Evolutionary conservation across 2,797 vertebrate species (phyloP).

Genomic region (Cheirogaleus major): DNA sequence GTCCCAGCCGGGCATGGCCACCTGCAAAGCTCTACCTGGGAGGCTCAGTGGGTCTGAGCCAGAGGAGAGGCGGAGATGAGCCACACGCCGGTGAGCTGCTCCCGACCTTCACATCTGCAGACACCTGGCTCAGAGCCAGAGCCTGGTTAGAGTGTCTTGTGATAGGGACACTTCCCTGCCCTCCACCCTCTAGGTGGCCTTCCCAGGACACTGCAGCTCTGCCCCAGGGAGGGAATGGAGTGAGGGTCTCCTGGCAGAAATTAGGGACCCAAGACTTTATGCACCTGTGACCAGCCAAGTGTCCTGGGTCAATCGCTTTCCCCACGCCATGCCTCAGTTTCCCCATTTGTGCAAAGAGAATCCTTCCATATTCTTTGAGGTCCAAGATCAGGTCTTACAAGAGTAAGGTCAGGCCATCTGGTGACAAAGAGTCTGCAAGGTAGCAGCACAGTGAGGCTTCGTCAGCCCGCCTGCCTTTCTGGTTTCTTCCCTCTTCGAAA

Average conservation of each 20-base stretch:
- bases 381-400: background rate
- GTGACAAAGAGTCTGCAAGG: background rate
- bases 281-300: background rate
- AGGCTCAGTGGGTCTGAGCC: no score
- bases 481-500: no score
- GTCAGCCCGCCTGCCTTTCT: accelerated
- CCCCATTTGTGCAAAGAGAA: background rate
- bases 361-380: background rate
- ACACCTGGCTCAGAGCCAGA: background rate
- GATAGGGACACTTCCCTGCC: background rate
- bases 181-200: accelerated
- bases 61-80: no score
- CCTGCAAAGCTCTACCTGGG: no score
- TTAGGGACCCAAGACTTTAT: background rate
- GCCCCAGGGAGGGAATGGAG: background rate
- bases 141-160: background rate
- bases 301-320: background rate
- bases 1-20: accelerated
- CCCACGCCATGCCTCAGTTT: background rate
- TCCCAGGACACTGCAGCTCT: background rate
- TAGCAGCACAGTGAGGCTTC: no score
- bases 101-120: no score
- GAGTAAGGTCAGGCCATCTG: background rate
- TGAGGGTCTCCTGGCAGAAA: background rate
- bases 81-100: no score